Percentiles rank a stretch among this genome's conserved stretches.
Conservation (phyloP, 2,113 vertebrate genomes). For the Microcebus ravelobensis region DNA sequence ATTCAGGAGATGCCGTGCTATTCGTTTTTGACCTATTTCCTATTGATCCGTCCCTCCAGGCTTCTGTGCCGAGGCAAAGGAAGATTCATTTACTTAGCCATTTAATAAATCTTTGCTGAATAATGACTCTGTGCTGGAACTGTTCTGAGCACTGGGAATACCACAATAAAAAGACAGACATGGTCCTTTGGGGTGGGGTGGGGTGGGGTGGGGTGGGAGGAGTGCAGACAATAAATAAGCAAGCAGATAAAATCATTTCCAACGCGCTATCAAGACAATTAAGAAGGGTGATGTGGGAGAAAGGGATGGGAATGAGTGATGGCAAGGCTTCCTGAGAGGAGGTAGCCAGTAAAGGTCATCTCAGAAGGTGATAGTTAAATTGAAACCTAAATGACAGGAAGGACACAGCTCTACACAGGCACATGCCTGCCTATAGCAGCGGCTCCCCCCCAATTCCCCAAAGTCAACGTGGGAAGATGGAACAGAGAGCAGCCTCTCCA, state of each 20-base stretch:
- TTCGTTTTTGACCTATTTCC: not conserved
- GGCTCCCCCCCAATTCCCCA: not conserved
- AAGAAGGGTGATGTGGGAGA: not conserved
- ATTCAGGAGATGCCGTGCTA: not conserved
- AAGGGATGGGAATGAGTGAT: not conserved
- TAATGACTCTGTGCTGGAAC: not conserved
- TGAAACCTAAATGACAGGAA: not conserved
- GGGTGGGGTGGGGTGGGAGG: not conserved
- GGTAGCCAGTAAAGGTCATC: not conserved
- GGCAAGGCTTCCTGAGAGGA: not conserved
- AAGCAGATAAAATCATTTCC: not conserved
- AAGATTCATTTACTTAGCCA: not conserved
- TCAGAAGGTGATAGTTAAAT: not conserved
- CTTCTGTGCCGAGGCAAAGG: not conserved
- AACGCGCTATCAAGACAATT: not conserved
- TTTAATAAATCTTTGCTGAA: not conserved
- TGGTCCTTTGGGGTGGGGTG: not conserved
- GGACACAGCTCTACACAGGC: not conserved
- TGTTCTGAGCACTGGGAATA: not conserved
- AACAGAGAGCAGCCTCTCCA: not conserved
- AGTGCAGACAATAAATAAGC: not conserved
- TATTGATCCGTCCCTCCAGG: not conserved
- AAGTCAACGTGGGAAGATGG: not conserved
- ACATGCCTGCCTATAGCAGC: accelerated
- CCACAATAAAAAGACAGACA: not conserved